Evolutionary conservation across 2,113 vertebrate species (phyloP), one percentile per base, ranked within the genome.

Genomic region (Riparia riparia): DNA sequence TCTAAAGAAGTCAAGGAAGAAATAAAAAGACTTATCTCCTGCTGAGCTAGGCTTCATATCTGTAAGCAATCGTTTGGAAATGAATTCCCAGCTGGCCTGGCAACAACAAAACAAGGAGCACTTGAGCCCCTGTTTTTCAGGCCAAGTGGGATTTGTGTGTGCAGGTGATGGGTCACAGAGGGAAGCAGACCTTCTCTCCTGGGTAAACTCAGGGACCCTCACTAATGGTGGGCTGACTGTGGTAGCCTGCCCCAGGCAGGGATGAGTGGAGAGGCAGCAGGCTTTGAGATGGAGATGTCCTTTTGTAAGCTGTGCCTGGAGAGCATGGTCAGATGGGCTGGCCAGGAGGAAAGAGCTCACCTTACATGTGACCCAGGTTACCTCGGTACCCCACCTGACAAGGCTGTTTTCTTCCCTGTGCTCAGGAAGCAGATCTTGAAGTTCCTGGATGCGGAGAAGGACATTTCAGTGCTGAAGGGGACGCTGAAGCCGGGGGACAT

Each of bases 381-480:
- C 57, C 73, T 70, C 65, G 95, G n/a, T 51, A 21, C 61, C 31
- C 83, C 45, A 16, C 63, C 44, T 74, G 54, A 92, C 22, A 12
- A 77, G 10, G 16, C 58, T 39, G 2, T 86, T 90, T 56, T 71
- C 39, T 50, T 68, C 63, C 32, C n/a, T 78, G 18, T 95, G 76
- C 93, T 45, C 89, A 99, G 99, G 95, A 99, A 99, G 92, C 99
- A 99, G 80, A 99, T 99, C 84, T 86, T 99, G 85, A 98, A 98
- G 97, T 99, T 99, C 82, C 95, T 99, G 68, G 99, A 99, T 93
- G 99, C 99, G 0, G 99, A 99, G 96, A 98, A 99, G 96, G 99
- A 99, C 94, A 99, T 99, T 86, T 99, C 99, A 0, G 99, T 99
- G 90, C 98, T 99, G 60, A 99, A 99, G 97, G 99, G 99, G 69